phyloP scores from a whole-genome alignment of 2,888 invertebrate genomes.

The Neocrepidodera transversa region DNA sequence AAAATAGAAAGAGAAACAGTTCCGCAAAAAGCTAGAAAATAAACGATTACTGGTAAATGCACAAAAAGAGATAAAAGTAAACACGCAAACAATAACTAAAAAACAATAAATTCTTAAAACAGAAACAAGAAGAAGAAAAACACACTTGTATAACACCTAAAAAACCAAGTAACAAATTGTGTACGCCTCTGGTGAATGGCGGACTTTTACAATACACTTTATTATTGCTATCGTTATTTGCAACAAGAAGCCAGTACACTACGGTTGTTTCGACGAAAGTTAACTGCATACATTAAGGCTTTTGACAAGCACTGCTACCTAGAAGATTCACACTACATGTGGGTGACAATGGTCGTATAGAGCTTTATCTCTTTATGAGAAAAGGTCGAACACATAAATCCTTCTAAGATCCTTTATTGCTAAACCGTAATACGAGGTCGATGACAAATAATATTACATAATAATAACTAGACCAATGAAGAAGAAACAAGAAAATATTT shows the following conservation, averaged over 20 bases:
- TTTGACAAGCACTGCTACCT: slow-evolving; percentile 28
- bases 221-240: slow-evolving; percentile 53
- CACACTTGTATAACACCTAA: too few relatives aligned
- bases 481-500: too few relatives aligned
- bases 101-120: too few relatives aligned
- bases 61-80: too few relatives aligned
- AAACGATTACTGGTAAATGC: too few relatives aligned
- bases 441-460: background rate
- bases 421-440: background rate
- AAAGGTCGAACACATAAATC: slow-evolving; percentile 18
- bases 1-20: too few relatives aligned
- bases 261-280: slow-evolving; percentile 35
- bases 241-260: slow-evolving; percentile 31
- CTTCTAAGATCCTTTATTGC: background rate
- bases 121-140: too few relatives aligned
- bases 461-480: background rate
- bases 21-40: too few relatives aligned
- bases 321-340: slow-evolving; percentile 26
- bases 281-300: slow-evolving; percentile 34
- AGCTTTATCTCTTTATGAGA: slow-evolving; percentile 8
- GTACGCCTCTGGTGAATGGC: slow-evolving; percentile 31
- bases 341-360: slow-evolving; percentile 25
- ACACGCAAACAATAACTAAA: too few relatives aligned
- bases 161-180: background rate
- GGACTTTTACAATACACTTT: slow-evolving; percentile 56